phyloP scores from a whole-genome alignment of 2,113 vertebrate genomes.

The Isurus oxyrinchus region DNA sequence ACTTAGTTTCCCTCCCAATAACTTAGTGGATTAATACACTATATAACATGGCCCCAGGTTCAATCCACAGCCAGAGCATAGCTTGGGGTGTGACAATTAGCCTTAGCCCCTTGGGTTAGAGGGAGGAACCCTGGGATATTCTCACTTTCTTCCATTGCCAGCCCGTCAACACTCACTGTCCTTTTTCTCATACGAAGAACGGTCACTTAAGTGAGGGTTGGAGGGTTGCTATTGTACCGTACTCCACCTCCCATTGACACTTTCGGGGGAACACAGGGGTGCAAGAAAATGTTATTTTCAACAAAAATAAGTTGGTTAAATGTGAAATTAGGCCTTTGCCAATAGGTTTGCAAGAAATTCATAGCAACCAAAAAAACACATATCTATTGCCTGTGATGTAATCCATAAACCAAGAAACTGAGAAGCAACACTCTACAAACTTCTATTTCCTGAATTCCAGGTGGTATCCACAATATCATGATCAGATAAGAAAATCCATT shows the following conservation, averaged over 20 bases:
- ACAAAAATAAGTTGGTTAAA: neutral
- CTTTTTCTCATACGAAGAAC: neutral
- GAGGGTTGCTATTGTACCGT: neutral
- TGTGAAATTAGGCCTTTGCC: neutral
- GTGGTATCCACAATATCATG: too few species aligned
- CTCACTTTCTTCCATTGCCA: neutral
- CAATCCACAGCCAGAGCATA: neutral
- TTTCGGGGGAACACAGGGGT: neutral
- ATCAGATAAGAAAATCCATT: neutral
- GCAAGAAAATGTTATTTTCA: neutral
- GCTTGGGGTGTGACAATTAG: neutral
- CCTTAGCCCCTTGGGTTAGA: neutral
- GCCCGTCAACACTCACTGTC: neutral
- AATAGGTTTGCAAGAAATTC: slow-evolving; percentile 8
- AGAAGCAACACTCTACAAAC: slow-evolving; percentile 29
- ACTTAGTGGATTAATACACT: neutral
- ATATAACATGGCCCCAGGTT: neutral
- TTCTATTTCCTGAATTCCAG: slow-evolving; percentile 21
- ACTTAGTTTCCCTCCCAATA: slow-evolving; percentile 7
- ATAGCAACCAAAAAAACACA: neutral
- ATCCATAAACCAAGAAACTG: slow-evolving; percentile 21
- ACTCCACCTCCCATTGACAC: neutral
- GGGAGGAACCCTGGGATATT: neutral
- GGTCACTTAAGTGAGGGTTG: neutral
- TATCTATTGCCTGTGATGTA: slow-evolving; percentile 4